A percentile compares a stretch with the other conserved stretches of the same genome.
Conservation (phyloP, 1,140 invertebrate species). For the Calliopsis andreniformis region DNA sequence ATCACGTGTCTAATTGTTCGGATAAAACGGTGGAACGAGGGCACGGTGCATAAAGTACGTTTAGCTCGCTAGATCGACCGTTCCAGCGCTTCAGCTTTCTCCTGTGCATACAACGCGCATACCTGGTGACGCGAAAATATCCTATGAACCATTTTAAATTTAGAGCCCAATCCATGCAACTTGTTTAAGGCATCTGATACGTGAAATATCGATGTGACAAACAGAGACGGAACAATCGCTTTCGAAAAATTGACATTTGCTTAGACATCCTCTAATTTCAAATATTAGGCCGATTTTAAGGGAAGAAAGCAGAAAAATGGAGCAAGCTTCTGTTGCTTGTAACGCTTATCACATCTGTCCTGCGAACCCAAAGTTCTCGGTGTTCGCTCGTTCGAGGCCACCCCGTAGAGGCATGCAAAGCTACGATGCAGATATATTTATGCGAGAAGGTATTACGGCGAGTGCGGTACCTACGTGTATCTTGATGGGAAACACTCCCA, state of each 20-base stretch:
- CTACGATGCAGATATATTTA: slow-evolving; percentile 75
- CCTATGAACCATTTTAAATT: neutral
- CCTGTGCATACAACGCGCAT: slow-evolving; percentile 59
- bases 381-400: slow-evolving; percentile 46
- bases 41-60: slow-evolving; percentile 71
- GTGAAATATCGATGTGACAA: too few species aligned
- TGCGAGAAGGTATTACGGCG: slow-evolving; percentile 75
- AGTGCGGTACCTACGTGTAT: slow-evolving; percentile 76
- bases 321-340: too few species aligned
- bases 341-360: too few species aligned
- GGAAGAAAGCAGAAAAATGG: too few species aligned
- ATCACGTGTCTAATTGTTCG: slow-evolving; percentile 75
- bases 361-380: neutral
- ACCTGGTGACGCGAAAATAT: slow-evolving; percentile 66
- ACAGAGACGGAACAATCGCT: too few species aligned
- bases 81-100: slow-evolving; percentile 71
- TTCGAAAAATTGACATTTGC: too few species aligned
- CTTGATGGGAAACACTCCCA: slow-evolving; percentile 80
- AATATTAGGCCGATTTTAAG: too few species aligned
- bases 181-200: too few species aligned
- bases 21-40: slow-evolving; percentile 74
- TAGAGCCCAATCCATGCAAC: neutral
- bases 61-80: slow-evolving; percentile 70
- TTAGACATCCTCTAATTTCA: too few species aligned
- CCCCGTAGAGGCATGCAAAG: slow-evolving; percentile 72